Evolutionary conservation across 2,888 invertebrate genomes (phyloP).

Genomic region (Parelbella ahira): DNA sequence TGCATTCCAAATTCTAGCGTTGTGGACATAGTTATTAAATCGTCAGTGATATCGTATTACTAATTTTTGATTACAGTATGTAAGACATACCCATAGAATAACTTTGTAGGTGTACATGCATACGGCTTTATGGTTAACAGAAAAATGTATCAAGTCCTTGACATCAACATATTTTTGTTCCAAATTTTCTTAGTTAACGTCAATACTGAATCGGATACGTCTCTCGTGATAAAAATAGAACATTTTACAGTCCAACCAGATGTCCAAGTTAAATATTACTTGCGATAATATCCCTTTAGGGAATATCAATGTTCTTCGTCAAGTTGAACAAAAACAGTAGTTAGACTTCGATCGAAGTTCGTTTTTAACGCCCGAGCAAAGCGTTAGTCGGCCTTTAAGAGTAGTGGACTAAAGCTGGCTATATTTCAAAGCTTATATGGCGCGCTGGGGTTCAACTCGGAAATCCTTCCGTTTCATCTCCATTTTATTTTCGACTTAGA

Average conservation of each 20-base stretch:
- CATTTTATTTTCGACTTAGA: conserved; percentile 64
- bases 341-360: conserved; percentile 11
- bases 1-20: too few relatives aligned
- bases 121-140: too few relatives aligned
- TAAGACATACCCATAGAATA: too few relatives aligned
- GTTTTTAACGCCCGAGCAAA: conserved; percentile 22
- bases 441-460: conserved; percentile 47
- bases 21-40: too few relatives aligned
- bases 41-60: too few relatives aligned
- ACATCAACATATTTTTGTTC: too few relatives aligned
- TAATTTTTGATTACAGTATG: too few relatives aligned
- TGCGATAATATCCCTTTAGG: conserved; percentile 10
- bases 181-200: neutral
- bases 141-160: too few relatives aligned
- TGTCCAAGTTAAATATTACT: conserved; percentile 1
- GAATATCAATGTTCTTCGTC: conserved; percentile 11
- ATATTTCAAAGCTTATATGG: conserved; percentile 61
- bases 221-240: conserved; percentile 2
- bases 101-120: too few relatives aligned
- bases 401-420: conserved; percentile 44
- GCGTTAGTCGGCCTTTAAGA: conserved; percentile 39
- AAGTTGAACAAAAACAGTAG: conserved; percentile 9
- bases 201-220: too few relatives aligned
- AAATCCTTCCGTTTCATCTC: conserved; percentile 65
- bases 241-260: conserved; percentile 1